A percentile compares a stretch with the other conserved stretches of the same genome.
phyloP scores from a whole-genome alignment of 2,888 invertebrate genomes.

The Adelognathus sp. region DNA sequence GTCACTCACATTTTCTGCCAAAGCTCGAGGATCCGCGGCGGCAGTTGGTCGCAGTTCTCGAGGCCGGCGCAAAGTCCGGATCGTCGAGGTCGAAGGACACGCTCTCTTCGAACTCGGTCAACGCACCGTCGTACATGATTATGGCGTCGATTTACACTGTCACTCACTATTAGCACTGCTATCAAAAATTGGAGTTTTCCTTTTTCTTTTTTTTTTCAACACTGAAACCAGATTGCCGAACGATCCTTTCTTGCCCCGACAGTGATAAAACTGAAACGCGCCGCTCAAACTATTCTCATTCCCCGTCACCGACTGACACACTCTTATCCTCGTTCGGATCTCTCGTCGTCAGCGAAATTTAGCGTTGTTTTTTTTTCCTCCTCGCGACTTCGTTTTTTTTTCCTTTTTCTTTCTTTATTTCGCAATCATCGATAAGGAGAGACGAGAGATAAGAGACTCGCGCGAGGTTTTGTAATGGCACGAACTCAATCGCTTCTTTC shows the following conservation, averaged over 20 bases:
- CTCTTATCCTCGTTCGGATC: constrained; percentile 28
- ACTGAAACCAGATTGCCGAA: neutral
- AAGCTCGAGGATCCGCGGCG: constrained; percentile 32
- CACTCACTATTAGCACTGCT: neutral
- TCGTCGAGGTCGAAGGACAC: constrained; percentile 78
- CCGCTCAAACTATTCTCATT: neutral
- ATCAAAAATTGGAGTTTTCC: too few relatives aligned
- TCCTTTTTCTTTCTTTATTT: constrained; percentile 8
- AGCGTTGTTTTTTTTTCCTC: constrained; percentile 1
- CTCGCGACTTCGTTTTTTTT: neutral
- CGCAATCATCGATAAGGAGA: constrained; percentile 28
- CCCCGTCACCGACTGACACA: neutral
- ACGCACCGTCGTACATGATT: constrained; percentile 64
- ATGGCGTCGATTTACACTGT: neutral
- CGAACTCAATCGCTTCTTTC: constrained; percentile 10
- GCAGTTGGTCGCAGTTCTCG: constrained; percentile 42
- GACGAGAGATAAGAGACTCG: constrained; percentile 9
- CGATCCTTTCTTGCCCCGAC: neutral
- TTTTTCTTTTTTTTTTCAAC: too few relatives aligned
- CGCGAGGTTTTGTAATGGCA: neutral
- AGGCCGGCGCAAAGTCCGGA: constrained; percentile 76
- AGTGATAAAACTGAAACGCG: neutral
- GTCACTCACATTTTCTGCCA: constrained; percentile 39
- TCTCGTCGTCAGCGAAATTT: constrained; percentile 23
- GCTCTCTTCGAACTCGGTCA: constrained; percentile 79